A percentile compares a stretch with the other conserved stretches of the same genome.
These are phyloP conservation scores for Euschistus heros DNA, from an alignment of 1,140 invertebrate genomes.

Conservation along the genomic window DNA sequence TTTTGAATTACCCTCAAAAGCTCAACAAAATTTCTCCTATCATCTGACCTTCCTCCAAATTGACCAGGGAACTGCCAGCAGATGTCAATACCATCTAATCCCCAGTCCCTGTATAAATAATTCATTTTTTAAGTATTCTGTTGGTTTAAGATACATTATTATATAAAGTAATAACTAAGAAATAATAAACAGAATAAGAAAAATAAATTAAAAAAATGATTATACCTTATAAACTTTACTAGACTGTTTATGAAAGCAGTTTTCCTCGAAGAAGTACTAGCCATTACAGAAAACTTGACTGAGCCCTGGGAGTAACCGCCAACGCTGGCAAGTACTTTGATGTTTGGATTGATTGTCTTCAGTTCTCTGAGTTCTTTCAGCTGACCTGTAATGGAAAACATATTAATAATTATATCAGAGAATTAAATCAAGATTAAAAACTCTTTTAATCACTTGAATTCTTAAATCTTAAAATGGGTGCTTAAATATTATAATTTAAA, in stretches of 20 bases:
- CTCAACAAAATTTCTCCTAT: slow-evolving; percentile 64
- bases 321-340: slow-evolving; percentile 69
- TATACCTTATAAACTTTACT: slow-evolving; percentile 49
- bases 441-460: no score
- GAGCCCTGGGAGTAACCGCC: slow-evolving; percentile 86
- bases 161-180: slow-evolving; percentile 18
- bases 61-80: slow-evolving; percentile 63
- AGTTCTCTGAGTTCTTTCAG: slow-evolving; percentile 49
- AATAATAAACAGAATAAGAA: background rate
- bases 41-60: slow-evolving; percentile 56
- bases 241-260: slow-evolving; percentile 52
- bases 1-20: slow-evolving; percentile 52
- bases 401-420: background rate
- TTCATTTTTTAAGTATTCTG: background rate
- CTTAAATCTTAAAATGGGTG: no score
- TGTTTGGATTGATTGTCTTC: slow-evolving; percentile 53
- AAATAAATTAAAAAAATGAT: background rate
- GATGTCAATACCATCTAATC: slow-evolving; percentile 71
- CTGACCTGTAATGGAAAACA: slow-evolving; percentile 38
- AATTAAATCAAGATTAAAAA: background rate
- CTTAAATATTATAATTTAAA: no score
- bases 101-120: no score
- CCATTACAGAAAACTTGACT: slow-evolving; percentile 64
- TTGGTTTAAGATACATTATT: background rate
- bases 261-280: slow-evolving; percentile 43